Conservation (phyloP, 2,888 invertebrate genomes). For the Metacarcinus magister region DNA sequence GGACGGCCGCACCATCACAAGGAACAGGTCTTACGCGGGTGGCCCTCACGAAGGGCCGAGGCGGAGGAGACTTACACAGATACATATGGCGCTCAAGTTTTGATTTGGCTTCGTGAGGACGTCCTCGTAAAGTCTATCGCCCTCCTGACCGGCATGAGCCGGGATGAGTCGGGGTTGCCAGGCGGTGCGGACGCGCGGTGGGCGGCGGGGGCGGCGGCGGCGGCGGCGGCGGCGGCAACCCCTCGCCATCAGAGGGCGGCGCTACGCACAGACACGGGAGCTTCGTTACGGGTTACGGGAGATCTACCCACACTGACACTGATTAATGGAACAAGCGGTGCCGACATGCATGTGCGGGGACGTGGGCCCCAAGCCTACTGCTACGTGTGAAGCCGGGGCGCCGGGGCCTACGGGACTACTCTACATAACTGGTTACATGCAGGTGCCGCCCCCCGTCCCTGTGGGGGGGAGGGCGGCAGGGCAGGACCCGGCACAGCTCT, state of each 20-base stretch:
- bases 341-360: constrained; percentile 82
- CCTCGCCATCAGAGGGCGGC: constrained; percentile 80
- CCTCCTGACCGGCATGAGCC: constrained; percentile 77
- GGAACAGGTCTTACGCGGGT: constrained; percentile 80
- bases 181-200: constrained; percentile 81
- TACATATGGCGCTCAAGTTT: constrained; percentile 80
- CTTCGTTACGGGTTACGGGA: constrained; percentile 82
- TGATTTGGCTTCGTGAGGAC: constrained; percentile 81
- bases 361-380: constrained; percentile 82
- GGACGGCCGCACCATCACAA: constrained; percentile 79
- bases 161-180: constrained; percentile 80
- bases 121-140: constrained; percentile 80
- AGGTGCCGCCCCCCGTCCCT: constrained; percentile 75
- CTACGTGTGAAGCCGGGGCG: constrained; percentile 81
- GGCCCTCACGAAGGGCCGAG: constrained; percentile 79
- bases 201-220: constrained; percentile 81
- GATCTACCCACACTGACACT: constrained; percentile 82
- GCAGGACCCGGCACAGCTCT: constrained; percentile 77
- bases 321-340: constrained; percentile 81
- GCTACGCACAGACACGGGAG: constrained; percentile 80
- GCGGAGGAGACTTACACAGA: constrained; percentile 78
- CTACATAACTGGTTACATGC: constrained; percentile 82
- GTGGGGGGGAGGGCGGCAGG: constrained; percentile 75
- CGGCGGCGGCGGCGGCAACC: constrained; percentile 77
- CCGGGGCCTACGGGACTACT: constrained; percentile 82